Base-by-base conservation (phyloP, 2,797 vertebrate species). In the Vireo griseus region DNA sequence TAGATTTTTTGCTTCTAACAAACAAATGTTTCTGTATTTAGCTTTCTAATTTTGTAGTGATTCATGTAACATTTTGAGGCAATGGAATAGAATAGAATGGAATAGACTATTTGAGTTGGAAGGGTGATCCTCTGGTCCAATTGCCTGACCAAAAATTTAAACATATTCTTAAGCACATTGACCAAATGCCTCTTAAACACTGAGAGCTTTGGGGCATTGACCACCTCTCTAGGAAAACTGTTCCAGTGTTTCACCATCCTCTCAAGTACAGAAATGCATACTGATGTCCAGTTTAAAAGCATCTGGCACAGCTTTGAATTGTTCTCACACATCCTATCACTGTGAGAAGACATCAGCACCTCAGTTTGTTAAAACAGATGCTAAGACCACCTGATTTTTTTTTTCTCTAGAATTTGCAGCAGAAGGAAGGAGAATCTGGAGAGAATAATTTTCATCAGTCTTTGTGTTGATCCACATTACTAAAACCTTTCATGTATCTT, bases 271-370 rank as follows among this genome's bases (percentile, higher is more conserved):
- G 26, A 80, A 83, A 25, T 24, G 6, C 11, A 50, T 79, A 39
- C 44, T 35, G 3, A 68, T 76, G 24, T 52, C 57, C 13, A 62
- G 13, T 85, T 37, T 68, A 52, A 86, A 73, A 31, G 9, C 72
- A 11, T 7, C 14, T 67, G 22, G 8, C 1, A 3, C 47, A 78
- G 8, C 25, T 88, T 31, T 68, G 35, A 42, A 14, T 28, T 58
- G 39, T 52, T 88, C n/a, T 13, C 3, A 9, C 0, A 0, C 2
- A 3, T 59, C 37, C 18, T n/a, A 0, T 68, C 50, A 22, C 26
- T 79, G 42, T 24, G 42, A 61, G 66, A 59, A 77, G 51, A 62
- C n/a, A 8, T 59, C 10, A 79, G 20, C 35, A 35, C 24, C 33
- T 72, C 0, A 1, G 4, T 81, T 68, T 29, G 35, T 86, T 45